Base-by-base conservation (phyloP, 2,113 vertebrate genomes). In the Spheniscus mendiculus region DNA sequence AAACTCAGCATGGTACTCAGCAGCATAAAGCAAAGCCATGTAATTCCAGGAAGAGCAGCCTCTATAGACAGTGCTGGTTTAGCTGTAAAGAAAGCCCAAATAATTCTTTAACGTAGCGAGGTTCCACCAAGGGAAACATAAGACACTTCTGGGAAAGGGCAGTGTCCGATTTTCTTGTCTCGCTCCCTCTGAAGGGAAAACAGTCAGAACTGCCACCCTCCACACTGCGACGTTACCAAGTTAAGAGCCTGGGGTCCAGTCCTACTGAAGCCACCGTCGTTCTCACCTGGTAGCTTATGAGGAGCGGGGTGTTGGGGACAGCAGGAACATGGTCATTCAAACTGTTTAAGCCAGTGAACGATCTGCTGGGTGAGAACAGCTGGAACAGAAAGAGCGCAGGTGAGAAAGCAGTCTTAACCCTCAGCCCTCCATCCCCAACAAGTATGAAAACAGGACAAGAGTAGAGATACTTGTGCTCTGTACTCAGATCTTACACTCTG, bases 281-380 rank as follows among this genome's bases (percentile, higher is more conserved):
- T 84, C 98, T 98, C 98, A 99, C 99, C 99, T 99, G 99, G 97
- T 98, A 98, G 98, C 98, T 98, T 96, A 97, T 94, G 87, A 99
- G 98, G 94, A 99, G 98, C 0, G 99, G 98, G 65, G 99, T 99
- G 98, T 72, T 99, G 96, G 99, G 97, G 90, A 99, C 98, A 85
- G 99, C 98, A 87, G 98, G 67, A 90, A 98, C 93, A 0, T 88
- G 92, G 95, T 99, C 99, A 42, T 98, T 98, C 7, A 99, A 98
- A 97, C 98, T 99, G 96, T 98, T 98, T 87, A 99, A 96, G 93
- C 98, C 98, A 16, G 98, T 70, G 98, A 99, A 99, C 0, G 91
- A 82, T 34, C 91, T 91, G 55, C 96, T 98, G 95, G 97, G 97
- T 84, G 98, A 96, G 98, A 98, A 98, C 42, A 98, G 98, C 99